Conservation (phyloP, 2,113 vertebrate species). For the Amblyornis subalaris region DNA sequence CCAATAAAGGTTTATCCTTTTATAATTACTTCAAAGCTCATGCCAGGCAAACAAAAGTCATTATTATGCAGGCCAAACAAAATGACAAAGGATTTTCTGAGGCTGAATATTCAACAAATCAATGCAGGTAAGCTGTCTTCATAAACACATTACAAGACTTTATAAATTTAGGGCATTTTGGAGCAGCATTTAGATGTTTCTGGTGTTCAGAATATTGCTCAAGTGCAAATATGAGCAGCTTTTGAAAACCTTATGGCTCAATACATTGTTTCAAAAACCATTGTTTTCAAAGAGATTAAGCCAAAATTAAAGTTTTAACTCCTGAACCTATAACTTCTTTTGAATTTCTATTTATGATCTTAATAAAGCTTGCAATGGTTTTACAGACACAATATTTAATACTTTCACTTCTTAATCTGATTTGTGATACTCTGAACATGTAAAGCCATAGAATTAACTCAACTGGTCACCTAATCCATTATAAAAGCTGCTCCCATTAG, state of each 20-base stretch:
- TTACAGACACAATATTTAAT: background rate
- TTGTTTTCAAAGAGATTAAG: background rate
- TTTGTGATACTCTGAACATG: background rate
- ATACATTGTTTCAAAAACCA: background rate
- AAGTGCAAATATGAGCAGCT: background rate
- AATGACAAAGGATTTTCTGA: conserved; percentile 55
- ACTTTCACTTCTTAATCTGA: conserved; percentile 6
- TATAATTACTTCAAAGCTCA: conserved; percentile 68
- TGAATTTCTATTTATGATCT: conserved; percentile 20
- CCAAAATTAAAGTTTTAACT: background rate
- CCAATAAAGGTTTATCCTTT: conserved; percentile 66
- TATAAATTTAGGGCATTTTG: background rate
- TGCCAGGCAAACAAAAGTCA: conserved; percentile 47
- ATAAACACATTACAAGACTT: background rate
- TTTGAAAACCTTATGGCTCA: background rate
- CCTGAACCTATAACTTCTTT: background rate
- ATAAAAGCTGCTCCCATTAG: background rate
- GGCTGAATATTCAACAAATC: conserved; percentile 53
- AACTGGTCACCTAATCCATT: conserved; percentile 28
- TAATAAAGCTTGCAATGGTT: background rate
- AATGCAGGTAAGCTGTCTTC: background rate
- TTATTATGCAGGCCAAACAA: conserved; percentile 53
- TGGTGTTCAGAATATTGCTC: background rate
- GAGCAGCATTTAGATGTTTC: background rate
- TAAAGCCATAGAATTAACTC: conserved; percentile 7